phyloP scores from a whole-genome alignment of 2,888 invertebrate genomes.

The Drosophila mimetica region DNA sequence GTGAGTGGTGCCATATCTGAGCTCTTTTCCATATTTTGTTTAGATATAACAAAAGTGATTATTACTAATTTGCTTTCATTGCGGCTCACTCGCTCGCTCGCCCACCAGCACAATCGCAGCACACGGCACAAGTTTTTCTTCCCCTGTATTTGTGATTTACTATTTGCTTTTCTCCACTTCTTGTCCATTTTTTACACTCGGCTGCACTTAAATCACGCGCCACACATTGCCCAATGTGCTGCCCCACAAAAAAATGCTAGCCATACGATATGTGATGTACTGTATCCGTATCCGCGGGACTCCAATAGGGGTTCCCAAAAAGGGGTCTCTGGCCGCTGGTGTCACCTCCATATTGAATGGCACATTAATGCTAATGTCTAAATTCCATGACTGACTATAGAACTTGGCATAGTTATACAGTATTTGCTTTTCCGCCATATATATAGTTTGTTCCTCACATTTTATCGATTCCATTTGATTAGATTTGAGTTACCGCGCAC shows the following conservation, averaged over 20 bases:
- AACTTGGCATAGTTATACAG: neutral
- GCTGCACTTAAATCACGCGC: conserved; percentile 73
- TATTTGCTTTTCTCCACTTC: conserved; percentile 45
- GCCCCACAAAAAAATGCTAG: conserved; percentile 37
- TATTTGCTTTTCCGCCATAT: neutral
- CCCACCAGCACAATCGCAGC: conserved; percentile 25
- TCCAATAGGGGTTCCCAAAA: conserved; percentile 35
- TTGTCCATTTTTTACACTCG: conserved; percentile 66
- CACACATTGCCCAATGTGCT: conserved; percentile 55
- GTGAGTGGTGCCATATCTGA: conserved; percentile 33
- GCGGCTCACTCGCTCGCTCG: conserved; percentile 41
- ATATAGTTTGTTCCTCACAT: conserved; percentile 10
- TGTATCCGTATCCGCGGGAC: conserved; percentile 17
- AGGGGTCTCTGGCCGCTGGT: conserved; percentile 30
- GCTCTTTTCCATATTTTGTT: conserved; percentile 56
- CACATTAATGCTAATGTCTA: conserved; percentile 47
- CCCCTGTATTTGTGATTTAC: conserved; percentile 47
- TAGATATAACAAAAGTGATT: conserved; percentile 72
- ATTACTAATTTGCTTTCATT: conserved; percentile 77
- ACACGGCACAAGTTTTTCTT: conserved; percentile 27
- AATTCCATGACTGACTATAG: conserved; percentile 1
- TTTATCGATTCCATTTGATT: conserved; percentile 41
- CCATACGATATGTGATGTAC: conserved; percentile 27
- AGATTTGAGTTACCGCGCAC: conserved; percentile 22
- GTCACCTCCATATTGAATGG: conserved; percentile 42